Evolutionary conservation across 2,888 invertebrate genomes (phyloP), one percentile per base, ranked within the genome.

Genomic region (Homarus gammarus): DNA sequence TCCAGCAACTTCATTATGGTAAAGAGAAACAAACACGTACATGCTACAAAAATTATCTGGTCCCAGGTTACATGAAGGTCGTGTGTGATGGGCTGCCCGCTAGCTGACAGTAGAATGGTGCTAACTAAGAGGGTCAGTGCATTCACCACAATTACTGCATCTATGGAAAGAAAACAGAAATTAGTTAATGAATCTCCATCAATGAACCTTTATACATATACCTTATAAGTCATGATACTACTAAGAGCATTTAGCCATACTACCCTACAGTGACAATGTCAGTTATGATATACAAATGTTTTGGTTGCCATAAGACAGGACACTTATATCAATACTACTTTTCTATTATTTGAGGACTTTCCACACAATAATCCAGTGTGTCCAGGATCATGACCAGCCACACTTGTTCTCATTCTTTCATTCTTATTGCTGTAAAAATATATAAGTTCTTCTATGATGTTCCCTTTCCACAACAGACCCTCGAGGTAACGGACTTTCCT

Each of bases 31-130:
- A 56, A 56, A 56, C 15, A 89, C 95, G 95, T 93, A 96, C 96
- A 93, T 72, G 95, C 94, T 15, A 96, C 95, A 93, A 97, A 97
- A 0, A 96, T 93, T 94, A 96, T 95, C 18, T 97, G 96, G 93
- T 97, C 97, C 97, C 97, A 97, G 0, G 96, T 96, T 0, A 96
- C 96, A 92, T 96, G 96, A 77, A 96, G 95, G 83, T 95, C 94
- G 49, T 95, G 94, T 2, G 96, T 96, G 87, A 96, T 95, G 93
- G 95, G 95, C 93, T 96, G 95, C 92, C 96, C 93, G 90, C 94
- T 94, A 64, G 95, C 95, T 0, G 96, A 95, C 33, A 93, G 92
- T 93, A 96, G 95, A 92, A 96, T 94, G 77, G 97, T 95, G 91
- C 97, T 95, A 38, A 96, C 94, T 91, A 96, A 94, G 96, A 97